Conservation (phyloP, 2,797 vertebrate genomes). For the Betta splendens region DNA sequence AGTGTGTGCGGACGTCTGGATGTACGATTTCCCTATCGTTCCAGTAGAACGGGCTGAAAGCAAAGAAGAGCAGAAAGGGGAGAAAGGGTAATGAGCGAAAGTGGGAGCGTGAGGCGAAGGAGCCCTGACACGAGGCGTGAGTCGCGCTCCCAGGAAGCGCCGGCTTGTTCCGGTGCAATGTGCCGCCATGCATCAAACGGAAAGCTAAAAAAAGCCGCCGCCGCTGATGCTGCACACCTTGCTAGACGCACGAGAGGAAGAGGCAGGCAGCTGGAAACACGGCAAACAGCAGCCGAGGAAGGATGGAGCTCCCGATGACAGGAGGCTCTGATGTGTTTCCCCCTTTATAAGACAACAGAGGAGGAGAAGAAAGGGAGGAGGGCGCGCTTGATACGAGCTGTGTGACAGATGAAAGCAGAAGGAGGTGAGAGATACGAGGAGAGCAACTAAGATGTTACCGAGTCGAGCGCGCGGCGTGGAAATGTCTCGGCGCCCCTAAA, state of each 20-base stretch:
- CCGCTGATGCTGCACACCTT: slow-evolving; percentile 40
- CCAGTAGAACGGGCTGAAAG: slow-evolving; percentile 56
- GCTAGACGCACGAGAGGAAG: slow-evolving; percentile 29
- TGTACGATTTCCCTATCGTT: slow-evolving; percentile 56
- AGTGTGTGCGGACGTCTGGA: slow-evolving; percentile 34
- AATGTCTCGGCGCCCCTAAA: slow-evolving; percentile 52
- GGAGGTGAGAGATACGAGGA: slow-evolving; percentile 25
- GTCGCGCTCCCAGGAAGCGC: slow-evolving; percentile 41
- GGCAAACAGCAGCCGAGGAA: slow-evolving; percentile 38
- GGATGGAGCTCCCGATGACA: slow-evolving; percentile 49
- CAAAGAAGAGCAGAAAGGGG: slow-evolving; percentile 30
- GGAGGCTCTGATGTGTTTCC: slow-evolving; percentile 50
- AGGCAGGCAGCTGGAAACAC: background rate
- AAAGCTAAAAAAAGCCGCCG: slow-evolving; percentile 38
- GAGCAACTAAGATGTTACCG: slow-evolving; percentile 35
- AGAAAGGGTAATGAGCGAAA: slow-evolving; percentile 55
- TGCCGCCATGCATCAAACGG: slow-evolving; percentile 55
- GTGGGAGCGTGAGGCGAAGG: slow-evolving; percentile 23
- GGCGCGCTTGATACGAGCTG: slow-evolving; percentile 24
- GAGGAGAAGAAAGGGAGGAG: background rate
- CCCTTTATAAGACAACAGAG: slow-evolving; percentile 48
- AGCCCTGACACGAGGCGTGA: slow-evolving; percentile 49
- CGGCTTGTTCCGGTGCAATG: slow-evolving; percentile 54
- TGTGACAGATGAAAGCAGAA: slow-evolving; percentile 26
- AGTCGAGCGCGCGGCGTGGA: slow-evolving; percentile 40